Evolutionary conservation across 1,140 invertebrate species (phyloP).

Genomic region (Platyura marginata): DNA sequence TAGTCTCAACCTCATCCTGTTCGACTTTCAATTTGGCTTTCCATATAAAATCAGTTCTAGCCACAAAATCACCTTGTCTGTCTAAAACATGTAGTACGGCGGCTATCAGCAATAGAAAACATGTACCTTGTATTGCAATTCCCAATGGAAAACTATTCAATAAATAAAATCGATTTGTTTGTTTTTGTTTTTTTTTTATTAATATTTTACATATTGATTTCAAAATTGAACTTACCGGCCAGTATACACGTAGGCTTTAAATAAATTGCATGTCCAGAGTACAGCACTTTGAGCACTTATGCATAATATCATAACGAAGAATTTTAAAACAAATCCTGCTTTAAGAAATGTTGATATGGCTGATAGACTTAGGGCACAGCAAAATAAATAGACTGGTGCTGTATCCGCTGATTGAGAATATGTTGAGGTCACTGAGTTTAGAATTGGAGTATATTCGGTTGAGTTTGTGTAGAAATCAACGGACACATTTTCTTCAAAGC

Average conservation of each 20-base stretch:
- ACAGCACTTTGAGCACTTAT: slow-evolving; percentile 40
- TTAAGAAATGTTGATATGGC: slow-evolving; percentile 69
- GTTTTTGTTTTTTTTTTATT: too few species aligned
- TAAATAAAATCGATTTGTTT: neutral
- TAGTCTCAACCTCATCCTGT: slow-evolving; percentile 86
- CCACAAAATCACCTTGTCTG: slow-evolving; percentile 69
- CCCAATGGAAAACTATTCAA: slow-evolving; percentile 14
- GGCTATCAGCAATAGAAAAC: slow-evolving; percentile 38
- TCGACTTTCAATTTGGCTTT: slow-evolving; percentile 79
- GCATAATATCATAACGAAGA: slow-evolving; percentile 53
- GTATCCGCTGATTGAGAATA: neutral
- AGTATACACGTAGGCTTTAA: too few species aligned
- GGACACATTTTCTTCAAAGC: too few species aligned
- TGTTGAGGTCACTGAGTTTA: too few species aligned
- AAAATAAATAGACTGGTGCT: slow-evolving; percentile 48
- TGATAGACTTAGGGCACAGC: slow-evolving; percentile 54
- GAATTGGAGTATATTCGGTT: too few species aligned
- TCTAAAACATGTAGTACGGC: slow-evolving; percentile 59
- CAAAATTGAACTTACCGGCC: too few species aligned
- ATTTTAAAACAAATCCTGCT: slow-evolving; percentile 65
- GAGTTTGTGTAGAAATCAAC: too few species aligned
- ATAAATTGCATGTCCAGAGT: slow-evolving; percentile 38
- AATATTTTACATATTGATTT: too few species aligned
- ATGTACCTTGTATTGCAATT: slow-evolving; percentile 41
- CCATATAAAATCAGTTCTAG: slow-evolving; percentile 80